Conservation (phyloP, 2,888 invertebrate genomes). For the Eilema griseolum region DNA sequence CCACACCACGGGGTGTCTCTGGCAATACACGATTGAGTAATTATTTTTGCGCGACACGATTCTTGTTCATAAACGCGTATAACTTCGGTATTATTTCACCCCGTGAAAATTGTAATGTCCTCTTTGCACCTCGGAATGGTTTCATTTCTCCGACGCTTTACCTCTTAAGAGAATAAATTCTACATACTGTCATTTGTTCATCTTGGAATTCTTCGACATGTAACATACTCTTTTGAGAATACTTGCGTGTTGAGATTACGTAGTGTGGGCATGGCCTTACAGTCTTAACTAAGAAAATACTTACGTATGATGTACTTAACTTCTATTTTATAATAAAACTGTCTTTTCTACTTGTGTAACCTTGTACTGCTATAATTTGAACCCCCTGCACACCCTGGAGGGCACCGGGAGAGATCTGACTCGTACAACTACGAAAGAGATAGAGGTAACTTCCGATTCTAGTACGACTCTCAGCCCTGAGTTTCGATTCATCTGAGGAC, state of each 20-base stretch:
- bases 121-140: no score
- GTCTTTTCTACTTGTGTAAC: slow-evolving; percentile 56
- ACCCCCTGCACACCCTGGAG: slow-evolving; percentile 78
- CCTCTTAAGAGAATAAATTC: no score
- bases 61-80: no score
- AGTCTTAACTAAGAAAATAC: not conserved
- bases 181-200: no score
- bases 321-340: not conserved
- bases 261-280: not conserved
- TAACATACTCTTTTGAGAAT: not conserved
- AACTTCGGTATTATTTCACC: no score
- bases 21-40: no score
- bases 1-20: no score
- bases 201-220: no score
- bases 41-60: no score
- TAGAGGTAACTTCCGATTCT: slow-evolving; percentile 89
- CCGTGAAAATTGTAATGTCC: no score
- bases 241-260: not conserved
- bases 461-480: no score
- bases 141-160: not conserved
- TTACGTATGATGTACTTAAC: not conserved
- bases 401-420: slow-evolving; percentile 80
- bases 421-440: slow-evolving; percentile 90
- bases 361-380: slow-evolving; percentile 70
- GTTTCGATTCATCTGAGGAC: no score